Base-by-base conservation (phyloP, 2,797 vertebrate genomes). In the Sternarchorhynchus goeldii region DNA sequence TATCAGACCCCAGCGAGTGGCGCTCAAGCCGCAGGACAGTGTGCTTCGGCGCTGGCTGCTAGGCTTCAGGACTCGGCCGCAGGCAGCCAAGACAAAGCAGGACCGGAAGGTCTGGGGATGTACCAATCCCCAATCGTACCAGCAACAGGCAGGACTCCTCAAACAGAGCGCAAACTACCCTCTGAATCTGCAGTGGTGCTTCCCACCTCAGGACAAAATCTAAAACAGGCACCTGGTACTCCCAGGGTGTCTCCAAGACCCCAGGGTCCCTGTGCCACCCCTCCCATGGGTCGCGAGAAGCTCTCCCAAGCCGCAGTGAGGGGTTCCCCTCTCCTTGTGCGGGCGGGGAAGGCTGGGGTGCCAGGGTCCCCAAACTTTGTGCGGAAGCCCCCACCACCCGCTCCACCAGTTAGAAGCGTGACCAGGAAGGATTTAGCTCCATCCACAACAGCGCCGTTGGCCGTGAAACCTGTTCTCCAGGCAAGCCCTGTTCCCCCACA, bases 331-430 rank as follows among this genome's bases (percentile, higher is more conserved):
- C 77, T 93, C 77, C 86, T 94, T 72, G 77, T 90, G 34, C 82
- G 92, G 83, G 88, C 89, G 0, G 90, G 88, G 4, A 91, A 92
- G 57, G 81, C 81, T 21, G 85, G 89, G 73, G 83, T 89, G 53
- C 90, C 92, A 0, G 92, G 92, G 0, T 94, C 93, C 0, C 93
- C 93, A 5, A 90, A 83, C 77, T 90, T 92, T 41, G 70, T 81
- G 32, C 90, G 92, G 39, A 94, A 94, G 80, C 93, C 93, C 8
- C 92, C 93, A 50, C 93, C 93, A 0, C 93, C 93, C 0, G 92
- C 93, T 0, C 93, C 93, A 6, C 93, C 93, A 0, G 90, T 94
- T 53, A 89, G 93, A 78, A 90, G 93, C 2, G 91, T 94, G 68
- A 94, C 93, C 31, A 90, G 90, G 85, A 94, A 93, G 81, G 92